These are phyloP conservation scores for Silurus lanzhouensis DNA, from an alignment of 2,797 vertebrate genomes.

Conservation along the genomic window DNA sequence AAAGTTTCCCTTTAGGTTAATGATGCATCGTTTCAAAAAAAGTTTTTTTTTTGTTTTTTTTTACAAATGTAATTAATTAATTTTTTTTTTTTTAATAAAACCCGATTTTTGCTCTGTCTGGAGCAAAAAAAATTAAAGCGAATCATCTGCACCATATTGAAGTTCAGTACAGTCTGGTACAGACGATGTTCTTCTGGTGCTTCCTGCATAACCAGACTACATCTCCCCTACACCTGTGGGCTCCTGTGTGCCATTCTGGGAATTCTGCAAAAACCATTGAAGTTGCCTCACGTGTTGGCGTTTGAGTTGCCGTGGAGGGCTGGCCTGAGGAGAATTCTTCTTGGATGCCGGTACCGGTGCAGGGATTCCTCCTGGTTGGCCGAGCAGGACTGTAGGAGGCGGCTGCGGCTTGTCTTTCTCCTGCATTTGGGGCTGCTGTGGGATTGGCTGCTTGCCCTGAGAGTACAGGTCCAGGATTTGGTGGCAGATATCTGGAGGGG, in stretches of 20 bases:
- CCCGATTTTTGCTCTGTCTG: too few species aligned
- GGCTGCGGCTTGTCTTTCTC: slow-evolving; percentile 75
- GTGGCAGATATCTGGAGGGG: slow-evolving; percentile 89
- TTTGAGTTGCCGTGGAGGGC: slow-evolving; percentile 88
- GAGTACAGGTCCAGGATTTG: slow-evolving; percentile 98
- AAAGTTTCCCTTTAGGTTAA: background rate
- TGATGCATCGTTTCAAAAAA: background rate
- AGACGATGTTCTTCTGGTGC: too few species aligned
- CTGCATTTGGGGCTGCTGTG: slow-evolving; percentile 83
- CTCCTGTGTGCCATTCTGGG: too few species aligned
- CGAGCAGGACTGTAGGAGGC: slow-evolving; percentile 63
- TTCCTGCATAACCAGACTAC: too few species aligned
- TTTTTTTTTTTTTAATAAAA: too few species aligned
- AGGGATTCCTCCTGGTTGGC: slow-evolving; percentile 63
- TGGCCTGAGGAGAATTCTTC: slow-evolving; percentile 91
- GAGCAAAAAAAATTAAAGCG: too few species aligned
- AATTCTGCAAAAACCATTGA: slow-evolving; percentile 23
- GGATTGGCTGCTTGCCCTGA: slow-evolving; percentile 96
- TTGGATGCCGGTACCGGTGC: slow-evolving; percentile 79
- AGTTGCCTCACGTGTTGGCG: slow-evolving; percentile 82
- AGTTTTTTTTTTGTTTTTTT: too few species aligned
- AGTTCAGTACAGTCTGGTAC: too few species aligned
- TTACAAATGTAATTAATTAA: too few species aligned
- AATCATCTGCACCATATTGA: too few species aligned
- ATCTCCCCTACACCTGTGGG: too few species aligned